phyloP scores from a whole-genome alignment of 64 coral and sea anemone species.

The Platygyra sinensis region DNA sequence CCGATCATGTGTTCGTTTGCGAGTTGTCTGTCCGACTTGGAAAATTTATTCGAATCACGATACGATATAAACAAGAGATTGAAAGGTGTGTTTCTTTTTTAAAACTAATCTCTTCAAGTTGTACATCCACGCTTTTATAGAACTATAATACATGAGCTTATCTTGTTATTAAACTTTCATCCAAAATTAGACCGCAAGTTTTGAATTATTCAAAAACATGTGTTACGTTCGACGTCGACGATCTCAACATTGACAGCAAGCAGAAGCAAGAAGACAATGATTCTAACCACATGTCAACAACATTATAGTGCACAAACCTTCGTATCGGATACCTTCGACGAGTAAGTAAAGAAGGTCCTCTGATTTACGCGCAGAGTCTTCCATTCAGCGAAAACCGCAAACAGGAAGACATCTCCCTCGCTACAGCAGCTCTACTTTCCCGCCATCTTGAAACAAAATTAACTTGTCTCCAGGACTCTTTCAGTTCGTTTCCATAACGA shows the following conservation, averaged over 20 bases:
- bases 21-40: no score
- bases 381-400: conserved; percentile 37
- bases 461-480: conserved; percentile 2
- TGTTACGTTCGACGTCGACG: no score
- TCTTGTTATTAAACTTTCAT: no score
- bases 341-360: conserved; percentile 68
- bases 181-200: no score
- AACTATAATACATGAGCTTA: no score
- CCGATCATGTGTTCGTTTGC: no score
- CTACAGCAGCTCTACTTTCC: conserved; percentile 3
- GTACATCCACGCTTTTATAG: no score
- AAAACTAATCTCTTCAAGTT: no score
- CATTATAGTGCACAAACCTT: conserved; percentile 65
- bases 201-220: no score
- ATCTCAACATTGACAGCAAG: background rate
- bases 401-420: conserved; percentile 8
- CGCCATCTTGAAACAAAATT: conserved; percentile 57
- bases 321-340: conserved; percentile 72
- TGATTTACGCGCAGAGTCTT: conserved; percentile 5
- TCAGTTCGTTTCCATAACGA: conserved; percentile 32
- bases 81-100: no score
- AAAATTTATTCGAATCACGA: no score
- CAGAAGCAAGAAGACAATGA: background rate
- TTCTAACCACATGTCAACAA: background rate
- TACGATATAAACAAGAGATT: no score